Evolutionary conservation across 2,888 invertebrate genomes (phyloP), one percentile per base, ranked within the genome.

Genomic region (Drosophila leonis): DNA sequence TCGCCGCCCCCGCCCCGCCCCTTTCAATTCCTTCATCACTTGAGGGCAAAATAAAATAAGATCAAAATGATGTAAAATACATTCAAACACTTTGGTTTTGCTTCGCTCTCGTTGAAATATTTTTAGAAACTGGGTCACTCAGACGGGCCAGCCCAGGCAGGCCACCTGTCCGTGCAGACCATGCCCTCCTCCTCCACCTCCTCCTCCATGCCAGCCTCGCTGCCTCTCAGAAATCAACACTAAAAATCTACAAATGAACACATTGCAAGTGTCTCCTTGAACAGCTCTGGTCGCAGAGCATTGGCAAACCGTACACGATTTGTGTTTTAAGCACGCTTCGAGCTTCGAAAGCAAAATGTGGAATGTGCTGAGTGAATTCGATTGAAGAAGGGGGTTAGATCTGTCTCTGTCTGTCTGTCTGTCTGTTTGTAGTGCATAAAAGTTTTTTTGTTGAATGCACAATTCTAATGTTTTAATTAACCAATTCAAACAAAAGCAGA

Each of bases 21-120:
- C 10, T 27, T 31, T 31, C 15, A 15, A 18, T 27, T 37, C 33
- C 56, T 56, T 60, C 46, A n/a, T 33, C 77, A 66, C 72, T 69
- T 63, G 71, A 51, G 49, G 61, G 57, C 61, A 80, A 82, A 80
- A 71, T 80, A 75, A 76, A 86, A 86, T 88, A 80, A 83, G 86
- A 88, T 86, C 86, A 83, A 86, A 86, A 70, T 83, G 88, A 82
- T 83, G 83, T 88, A 78, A 82, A 84, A 87, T 84, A 75, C 78
- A 84, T 80, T 82, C 70, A 84, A 84, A 80, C 87, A 82, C 80
- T 87, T 84, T 74, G 65, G 55, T 63, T 74, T 76, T 80, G 80
- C 72, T 73, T 70, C 71, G 70, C 77, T n/a, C 48, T 48, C 48
- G 48, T 54, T 39, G 52, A 56, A 65, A 80, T 87, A 87, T 84